These are phyloP conservation scores for Dendrocincla tyrannina DNA, from an alignment of 2,797 vertebrate genomes.

Conservation along the genomic window DNA sequence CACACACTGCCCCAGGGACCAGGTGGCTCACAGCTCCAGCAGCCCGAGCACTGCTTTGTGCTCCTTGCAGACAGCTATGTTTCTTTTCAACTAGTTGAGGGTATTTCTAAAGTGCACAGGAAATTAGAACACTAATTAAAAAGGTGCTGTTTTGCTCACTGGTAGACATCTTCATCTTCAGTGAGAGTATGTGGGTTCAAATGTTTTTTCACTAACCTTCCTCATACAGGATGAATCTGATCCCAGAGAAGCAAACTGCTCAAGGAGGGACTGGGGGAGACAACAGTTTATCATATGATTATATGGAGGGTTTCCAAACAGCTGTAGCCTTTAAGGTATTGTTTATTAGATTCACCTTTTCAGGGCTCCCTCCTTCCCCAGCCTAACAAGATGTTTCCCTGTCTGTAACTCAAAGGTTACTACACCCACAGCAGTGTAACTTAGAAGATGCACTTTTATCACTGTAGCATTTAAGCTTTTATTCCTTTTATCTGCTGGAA, in stretches of 20 bases:
- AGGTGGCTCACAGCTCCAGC: not conserved
- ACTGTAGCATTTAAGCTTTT: not conserved
- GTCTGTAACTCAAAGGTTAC: not conserved
- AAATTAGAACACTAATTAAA: constrained; percentile 10
- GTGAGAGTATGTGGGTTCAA: not conserved
- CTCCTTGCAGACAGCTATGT: not conserved
- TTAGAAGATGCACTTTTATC: not conserved
- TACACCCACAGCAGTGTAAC: not conserved
- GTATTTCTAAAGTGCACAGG: not conserved
- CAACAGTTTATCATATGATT: not conserved
- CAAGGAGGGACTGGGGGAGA: no score
- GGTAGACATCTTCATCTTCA: not conserved
- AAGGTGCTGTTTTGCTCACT: constrained; percentile 23
- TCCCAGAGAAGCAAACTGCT: not conserved
- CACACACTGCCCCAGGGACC: not conserved
- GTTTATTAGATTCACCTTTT: not conserved
- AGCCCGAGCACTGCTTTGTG: not conserved
- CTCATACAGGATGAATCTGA: not conserved
- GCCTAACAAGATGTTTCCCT: not conserved
- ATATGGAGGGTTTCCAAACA: not conserved
- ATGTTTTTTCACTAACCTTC: not conserved
- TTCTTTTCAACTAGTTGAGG: constrained; percentile 9
- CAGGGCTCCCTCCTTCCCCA: not conserved
- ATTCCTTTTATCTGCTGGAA: not conserved
- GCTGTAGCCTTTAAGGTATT: not conserved